Percentiles rank a stretch among this genome's conserved stretches.
phyloP scores from a whole-genome alignment of 2,888 invertebrate genomes.

The Syritta pipiens region DNA sequence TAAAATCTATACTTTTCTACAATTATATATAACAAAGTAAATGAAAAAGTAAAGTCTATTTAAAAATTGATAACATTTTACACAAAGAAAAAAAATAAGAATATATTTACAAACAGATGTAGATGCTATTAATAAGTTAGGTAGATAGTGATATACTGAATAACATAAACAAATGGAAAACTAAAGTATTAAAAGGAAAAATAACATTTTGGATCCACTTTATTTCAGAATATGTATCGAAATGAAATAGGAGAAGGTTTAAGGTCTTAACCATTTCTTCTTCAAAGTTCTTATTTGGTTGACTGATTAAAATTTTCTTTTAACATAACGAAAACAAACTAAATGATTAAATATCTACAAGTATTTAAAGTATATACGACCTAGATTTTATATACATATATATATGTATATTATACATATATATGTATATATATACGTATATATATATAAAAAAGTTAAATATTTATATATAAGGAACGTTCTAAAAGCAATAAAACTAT shows the following conservation, averaged over 20 bases:
- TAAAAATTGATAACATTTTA: constrained; percentile 69
- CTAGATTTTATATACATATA: constrained; percentile 61
- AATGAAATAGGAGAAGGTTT: constrained; percentile 41
- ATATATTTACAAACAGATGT: constrained; percentile 69
- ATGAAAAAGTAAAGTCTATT: constrained; percentile 65
- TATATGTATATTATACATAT: constrained; percentile 72
- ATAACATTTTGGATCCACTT: constrained; percentile 53
- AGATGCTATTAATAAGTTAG: constrained; percentile 66
- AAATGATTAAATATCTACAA: constrained; percentile 48
- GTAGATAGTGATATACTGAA: constrained; percentile 68
- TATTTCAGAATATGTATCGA: constrained; percentile 50
- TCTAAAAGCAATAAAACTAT: constrained; percentile 78
- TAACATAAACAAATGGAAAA: constrained; percentile 59
- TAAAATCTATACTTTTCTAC: constrained; percentile 68
- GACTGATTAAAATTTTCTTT: constrained; percentile 55
- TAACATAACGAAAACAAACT: constrained; percentile 61
- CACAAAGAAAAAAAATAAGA: constrained; percentile 64
- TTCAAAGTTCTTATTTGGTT: constrained; percentile 49
- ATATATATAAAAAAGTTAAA: constrained; percentile 67
- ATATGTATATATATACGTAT: too few species aligned
- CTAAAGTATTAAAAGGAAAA: constrained; percentile 42
- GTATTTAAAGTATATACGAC: constrained; percentile 45
- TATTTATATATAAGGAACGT: constrained; percentile 77
- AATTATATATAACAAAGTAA: constrained; percentile 67
- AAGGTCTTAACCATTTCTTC: constrained; percentile 40